A percentile compares a stretch with the other conserved stretches of the same genome.
Evolutionary conservation across 2,113 vertebrate species (phyloP).

Genomic region (Copsychus sechellarum): DNA sequence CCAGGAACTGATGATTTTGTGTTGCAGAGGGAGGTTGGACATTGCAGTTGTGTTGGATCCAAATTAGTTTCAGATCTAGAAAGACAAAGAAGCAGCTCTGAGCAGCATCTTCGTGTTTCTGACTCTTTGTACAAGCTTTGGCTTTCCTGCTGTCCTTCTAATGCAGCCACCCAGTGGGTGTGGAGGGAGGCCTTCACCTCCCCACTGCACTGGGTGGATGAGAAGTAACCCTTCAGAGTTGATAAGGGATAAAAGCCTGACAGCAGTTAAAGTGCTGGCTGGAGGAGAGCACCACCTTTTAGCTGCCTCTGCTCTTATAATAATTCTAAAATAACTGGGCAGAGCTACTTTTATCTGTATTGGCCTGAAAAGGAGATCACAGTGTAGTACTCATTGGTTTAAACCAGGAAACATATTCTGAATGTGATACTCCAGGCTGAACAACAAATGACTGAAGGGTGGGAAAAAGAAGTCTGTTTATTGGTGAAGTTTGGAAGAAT

Average conservation of each 20-base stretch:
- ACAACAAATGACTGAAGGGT: background rate
- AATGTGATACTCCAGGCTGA: background rate
- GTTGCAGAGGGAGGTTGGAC: background rate
- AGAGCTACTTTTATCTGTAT: background rate
- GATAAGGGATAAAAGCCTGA: background rate
- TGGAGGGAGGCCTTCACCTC: background rate
- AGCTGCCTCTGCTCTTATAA: background rate
- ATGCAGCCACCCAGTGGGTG: rapidly evolving
- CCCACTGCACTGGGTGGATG: background rate
- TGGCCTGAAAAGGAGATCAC: background rate
- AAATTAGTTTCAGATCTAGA: background rate
- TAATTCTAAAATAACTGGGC: background rate
- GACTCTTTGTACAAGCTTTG: background rate
- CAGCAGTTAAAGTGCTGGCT: background rate
- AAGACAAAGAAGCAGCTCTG: background rate
- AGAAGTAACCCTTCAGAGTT: background rate
- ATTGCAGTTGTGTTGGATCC: background rate
- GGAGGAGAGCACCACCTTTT: background rate
- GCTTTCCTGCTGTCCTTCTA: background rate
- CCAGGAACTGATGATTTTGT: background rate
- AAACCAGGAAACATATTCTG: background rate
- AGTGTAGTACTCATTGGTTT: background rate
- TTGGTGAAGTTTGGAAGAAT: background rate
- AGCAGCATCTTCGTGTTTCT: rapidly evolving
- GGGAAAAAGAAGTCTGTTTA: background rate